Percentiles rank a stretch among this genome's conserved stretches.
Evolutionary conservation across 1,140 invertebrate genomes (phyloP).

Genomic region (Dreissena rostriformis): DNA sequence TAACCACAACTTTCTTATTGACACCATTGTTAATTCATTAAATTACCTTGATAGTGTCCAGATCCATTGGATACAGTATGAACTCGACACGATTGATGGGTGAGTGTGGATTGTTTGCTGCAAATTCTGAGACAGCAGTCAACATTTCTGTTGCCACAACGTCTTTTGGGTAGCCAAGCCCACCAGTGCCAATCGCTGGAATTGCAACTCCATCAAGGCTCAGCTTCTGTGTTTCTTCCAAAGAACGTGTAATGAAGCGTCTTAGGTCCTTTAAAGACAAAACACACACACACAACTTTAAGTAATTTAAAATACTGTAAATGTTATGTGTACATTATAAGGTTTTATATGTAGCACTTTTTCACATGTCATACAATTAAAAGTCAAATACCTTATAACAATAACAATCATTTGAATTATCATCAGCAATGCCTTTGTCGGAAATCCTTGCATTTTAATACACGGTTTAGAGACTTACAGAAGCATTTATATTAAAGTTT

Average conservation of each 20-base stretch:
- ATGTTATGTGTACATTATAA: no score
- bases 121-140: conserved; percentile 17
- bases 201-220: conserved; percentile 57
- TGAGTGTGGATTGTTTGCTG: background rate
- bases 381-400: no score
- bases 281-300: conserved; percentile 1
- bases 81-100: conserved; percentile 37
- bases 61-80: conserved; percentile 35
- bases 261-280: conserved; percentile 36
- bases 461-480: no score
- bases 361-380: no score
- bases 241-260: conserved; percentile 53
- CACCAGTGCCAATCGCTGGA: conserved; percentile 68
- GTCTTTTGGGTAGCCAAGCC: conserved; percentile 53
- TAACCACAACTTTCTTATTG: no score
- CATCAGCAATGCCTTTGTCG: no score
- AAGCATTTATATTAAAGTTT: no score
- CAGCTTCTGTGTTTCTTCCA: conserved; percentile 44
- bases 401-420: no score
- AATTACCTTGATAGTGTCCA: conserved; percentile 24
- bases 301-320: background rate
- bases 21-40: no score
- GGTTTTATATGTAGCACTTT: no score
- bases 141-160: conserved; percentile 58
- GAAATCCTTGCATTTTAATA: no score